These are phyloP conservation scores for Myzus persicae DNA, from an alignment of 1,140 invertebrate species.

Conservation along the genomic window DNA sequence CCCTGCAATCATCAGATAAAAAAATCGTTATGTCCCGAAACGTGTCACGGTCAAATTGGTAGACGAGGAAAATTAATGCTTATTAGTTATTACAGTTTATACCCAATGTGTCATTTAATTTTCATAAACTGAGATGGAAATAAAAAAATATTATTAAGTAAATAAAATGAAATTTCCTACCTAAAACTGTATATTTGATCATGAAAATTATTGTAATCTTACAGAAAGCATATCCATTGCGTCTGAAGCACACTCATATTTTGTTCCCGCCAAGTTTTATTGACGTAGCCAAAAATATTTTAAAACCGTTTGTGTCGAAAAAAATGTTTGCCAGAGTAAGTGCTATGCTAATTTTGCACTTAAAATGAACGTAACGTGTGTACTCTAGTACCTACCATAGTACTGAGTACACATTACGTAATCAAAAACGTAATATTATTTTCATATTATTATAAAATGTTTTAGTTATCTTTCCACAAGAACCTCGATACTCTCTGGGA, in stretches of 20 bases:
- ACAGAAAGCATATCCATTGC: conserved; percentile 71
- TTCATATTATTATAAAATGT: conserved; percentile 18
- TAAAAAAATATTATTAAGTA: neutral
- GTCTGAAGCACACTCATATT: conserved; percentile 71
- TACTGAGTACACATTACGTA: neutral
- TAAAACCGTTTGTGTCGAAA: conserved; percentile 72
- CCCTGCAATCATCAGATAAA: too few species aligned
- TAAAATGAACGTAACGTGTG: neutral
- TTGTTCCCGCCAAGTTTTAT: conserved; percentile 72
- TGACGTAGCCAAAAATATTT: conserved; percentile 70
- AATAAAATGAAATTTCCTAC: neutral
- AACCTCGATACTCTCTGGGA: conserved; percentile 60
- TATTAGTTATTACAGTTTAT: neutral
- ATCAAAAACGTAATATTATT: neutral
- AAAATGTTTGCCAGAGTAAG: conserved; percentile 73
- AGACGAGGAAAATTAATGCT: neutral
- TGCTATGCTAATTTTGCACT: conserved; percentile 46
- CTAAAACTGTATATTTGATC: neutral
- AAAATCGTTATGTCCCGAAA: too few species aligned
- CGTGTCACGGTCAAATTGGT: neutral
- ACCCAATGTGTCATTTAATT: neutral
- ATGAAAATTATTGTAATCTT: conserved; percentile 61
- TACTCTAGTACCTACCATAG: neutral
- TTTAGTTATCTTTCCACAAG: conserved; percentile 61
- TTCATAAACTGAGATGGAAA: neutral